These are phyloP conservation scores for Pelochelys cantorii DNA, from an alignment of 2,797 vertebrate species.

Conservation along the genomic window DNA sequence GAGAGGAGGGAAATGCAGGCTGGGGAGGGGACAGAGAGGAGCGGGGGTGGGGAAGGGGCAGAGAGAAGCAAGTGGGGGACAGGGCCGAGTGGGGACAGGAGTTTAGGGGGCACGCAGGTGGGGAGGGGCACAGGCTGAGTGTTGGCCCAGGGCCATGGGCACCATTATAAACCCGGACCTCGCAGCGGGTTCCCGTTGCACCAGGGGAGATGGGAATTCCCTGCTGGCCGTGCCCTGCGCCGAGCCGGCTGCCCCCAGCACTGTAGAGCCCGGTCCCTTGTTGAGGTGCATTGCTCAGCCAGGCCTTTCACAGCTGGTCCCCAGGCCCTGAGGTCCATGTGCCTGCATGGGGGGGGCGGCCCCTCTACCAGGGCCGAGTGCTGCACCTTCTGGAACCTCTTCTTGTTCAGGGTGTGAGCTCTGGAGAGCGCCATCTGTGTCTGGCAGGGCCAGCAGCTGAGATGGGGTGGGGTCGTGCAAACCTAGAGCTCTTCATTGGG, in stretches of 20 bases:
- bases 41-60: no score
- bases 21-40: no score
- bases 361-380: neutral
- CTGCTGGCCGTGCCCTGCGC: neutral
- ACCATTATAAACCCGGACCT: no score
- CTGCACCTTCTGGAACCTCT: neutral
- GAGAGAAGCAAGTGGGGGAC: no score
- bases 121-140: no score
- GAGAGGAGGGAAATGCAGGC: no score
- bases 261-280: neutral
- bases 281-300: neutral
- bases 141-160: no score
- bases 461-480: neutral
- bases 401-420: neutral
- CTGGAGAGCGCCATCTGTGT: neutral
- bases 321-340: neutral
- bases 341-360: rapidly evolving
- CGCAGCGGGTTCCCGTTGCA: neutral
- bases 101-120: no score
- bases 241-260: neutral
- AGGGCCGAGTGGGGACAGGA: no score
- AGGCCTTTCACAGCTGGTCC: neutral
- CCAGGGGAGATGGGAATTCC: neutral
- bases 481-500: neutral
- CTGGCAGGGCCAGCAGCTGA: no score